phyloP scores from a whole-genome alignment of 2,113 vertebrate species.

The Pipa parva region DNA sequence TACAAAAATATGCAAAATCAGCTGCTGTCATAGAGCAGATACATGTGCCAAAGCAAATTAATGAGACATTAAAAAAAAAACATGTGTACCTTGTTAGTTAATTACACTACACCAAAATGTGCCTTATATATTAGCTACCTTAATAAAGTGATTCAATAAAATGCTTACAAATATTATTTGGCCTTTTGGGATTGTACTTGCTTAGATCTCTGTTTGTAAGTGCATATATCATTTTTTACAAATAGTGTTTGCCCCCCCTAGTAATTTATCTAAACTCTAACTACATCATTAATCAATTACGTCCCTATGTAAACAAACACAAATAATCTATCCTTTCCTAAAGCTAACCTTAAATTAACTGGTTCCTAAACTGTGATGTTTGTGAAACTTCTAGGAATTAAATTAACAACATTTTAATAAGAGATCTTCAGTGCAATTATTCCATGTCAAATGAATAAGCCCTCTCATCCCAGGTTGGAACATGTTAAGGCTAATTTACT shows the following conservation, averaged over 20 bases:
- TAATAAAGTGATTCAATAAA: neutral
- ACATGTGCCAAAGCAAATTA: neutral
- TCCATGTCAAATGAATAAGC: neutral
- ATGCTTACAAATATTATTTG: slow-evolving; percentile 1
- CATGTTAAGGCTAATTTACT: too few species aligned
- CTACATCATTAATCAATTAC: neutral
- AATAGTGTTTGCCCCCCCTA: neutral
- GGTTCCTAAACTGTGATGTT: neutral
- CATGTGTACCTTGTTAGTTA: neutral
- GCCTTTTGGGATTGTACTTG: neutral
- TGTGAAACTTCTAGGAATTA: neutral
- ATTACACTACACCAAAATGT: neutral
- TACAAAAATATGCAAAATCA: too few species aligned
- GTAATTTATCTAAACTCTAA: neutral
- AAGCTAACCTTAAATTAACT: neutral
- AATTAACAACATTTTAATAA: neutral
- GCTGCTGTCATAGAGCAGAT: too few species aligned
- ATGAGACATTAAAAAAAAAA: neutral
- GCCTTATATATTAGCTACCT: neutral
- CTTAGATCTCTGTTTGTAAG: neutral
- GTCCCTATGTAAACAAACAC: neutral
- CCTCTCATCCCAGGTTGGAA: too few species aligned
- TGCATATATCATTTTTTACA: neutral
- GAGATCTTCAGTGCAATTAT: neutral
- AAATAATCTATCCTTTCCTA: neutral